phyloP scores from a whole-genome alignment of 2,888 invertebrate genomes.

The Ophion slaviceki region DNA sequence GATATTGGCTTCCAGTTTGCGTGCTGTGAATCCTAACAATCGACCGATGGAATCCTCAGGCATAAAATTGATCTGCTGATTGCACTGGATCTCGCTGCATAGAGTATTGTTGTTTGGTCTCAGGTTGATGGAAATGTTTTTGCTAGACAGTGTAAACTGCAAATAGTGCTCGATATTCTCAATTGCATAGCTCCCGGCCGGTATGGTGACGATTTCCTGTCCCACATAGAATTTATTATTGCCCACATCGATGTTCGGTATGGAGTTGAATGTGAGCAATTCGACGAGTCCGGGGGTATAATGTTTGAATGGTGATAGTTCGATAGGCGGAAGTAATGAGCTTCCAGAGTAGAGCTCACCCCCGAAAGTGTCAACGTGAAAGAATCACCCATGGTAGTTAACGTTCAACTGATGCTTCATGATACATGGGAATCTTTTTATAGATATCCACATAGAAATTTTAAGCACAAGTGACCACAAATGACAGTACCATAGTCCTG shows the following conservation, averaged over 20 bases:
- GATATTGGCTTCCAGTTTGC: too few relatives aligned
- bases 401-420: too few relatives aligned
- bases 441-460: too few relatives aligned
- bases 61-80: slow-evolving; percentile 46
- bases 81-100: slow-evolving; percentile 67
- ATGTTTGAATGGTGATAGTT: slow-evolving; percentile 66
- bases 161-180: slow-evolving; percentile 40
- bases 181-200: slow-evolving; percentile 58
- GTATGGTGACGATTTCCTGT: neutral
- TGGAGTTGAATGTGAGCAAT: slow-evolving; percentile 72
- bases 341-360: slow-evolving; percentile 65
- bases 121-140: neutral
- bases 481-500: too few relatives aligned
- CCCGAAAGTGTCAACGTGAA: slow-evolving; percentile 12
- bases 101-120: slow-evolving; percentile 74
- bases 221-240: slow-evolving; percentile 68
- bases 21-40: neutral
- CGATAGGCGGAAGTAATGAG: slow-evolving; percentile 72
- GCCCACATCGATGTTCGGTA: slow-evolving; percentile 75
- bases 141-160: neutral
- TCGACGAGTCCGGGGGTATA: slow-evolving; percentile 52
- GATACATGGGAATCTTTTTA: too few relatives aligned
- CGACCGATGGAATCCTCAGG: slow-evolving; percentile 53
- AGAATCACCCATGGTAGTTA: too few relatives aligned
- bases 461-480: too few relatives aligned